phyloP scores from a whole-genome alignment of 2,888 invertebrate genomes.

The Acronicta psi region DNA sequence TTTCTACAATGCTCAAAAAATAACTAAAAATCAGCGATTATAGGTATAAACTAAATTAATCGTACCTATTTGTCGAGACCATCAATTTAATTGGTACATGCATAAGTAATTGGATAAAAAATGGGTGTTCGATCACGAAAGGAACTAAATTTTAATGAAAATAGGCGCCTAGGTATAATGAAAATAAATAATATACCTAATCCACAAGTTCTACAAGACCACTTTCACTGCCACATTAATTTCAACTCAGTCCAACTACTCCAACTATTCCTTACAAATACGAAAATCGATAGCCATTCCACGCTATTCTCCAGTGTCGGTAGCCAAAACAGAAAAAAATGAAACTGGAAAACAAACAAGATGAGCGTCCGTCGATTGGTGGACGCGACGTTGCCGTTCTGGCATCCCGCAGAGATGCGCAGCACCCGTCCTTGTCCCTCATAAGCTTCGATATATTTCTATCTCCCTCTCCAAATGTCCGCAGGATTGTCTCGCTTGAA shows the following conservation, averaged over 20 bases:
- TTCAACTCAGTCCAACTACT: neutral
- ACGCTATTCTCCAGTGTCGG: conserved; percentile 53
- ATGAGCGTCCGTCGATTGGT: conserved; percentile 83
- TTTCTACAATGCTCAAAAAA: too few species aligned
- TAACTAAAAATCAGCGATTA: too few species aligned
- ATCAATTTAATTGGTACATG: too few species aligned
- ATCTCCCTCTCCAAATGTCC: conserved; percentile 75
- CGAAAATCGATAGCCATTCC: conserved; percentile 54
- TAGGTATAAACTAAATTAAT: too few species aligned
- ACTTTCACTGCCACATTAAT: neutral
- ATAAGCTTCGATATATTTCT: conserved; percentile 36
- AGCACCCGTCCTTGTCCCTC: conserved; percentile 66
- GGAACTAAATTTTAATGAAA: too few species aligned
- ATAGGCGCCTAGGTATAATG: too few species aligned
- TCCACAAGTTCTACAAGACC: neutral
- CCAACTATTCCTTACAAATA: conserved; percentile 1
- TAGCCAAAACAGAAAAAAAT: conserved; percentile 66
- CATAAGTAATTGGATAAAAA: too few species aligned
- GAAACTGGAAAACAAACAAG: conserved; percentile 77
- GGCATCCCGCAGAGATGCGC: conserved; percentile 80
- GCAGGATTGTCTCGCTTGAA: conserved; percentile 87
- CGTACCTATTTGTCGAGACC: too few species aligned
- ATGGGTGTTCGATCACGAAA: too few species aligned
- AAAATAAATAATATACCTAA: too few species aligned
- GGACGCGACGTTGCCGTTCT: conserved; percentile 86